Conservation (phyloP, 2,113 vertebrate species). For the Stercorarius parasiticus region DNA sequence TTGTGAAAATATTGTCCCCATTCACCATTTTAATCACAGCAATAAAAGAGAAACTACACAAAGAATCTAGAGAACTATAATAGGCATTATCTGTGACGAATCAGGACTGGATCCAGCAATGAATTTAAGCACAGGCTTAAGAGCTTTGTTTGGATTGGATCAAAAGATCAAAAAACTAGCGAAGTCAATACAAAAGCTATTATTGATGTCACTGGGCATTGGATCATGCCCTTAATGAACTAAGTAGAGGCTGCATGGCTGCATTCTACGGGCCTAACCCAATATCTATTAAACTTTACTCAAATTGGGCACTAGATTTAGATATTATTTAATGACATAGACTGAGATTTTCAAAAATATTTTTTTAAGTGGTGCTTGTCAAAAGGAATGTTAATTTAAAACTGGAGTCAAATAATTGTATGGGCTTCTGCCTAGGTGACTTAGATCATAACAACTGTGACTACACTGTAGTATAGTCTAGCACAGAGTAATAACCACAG, state of each 20-base stretch:
- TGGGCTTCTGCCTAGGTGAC: not conserved
- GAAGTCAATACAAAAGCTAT: conserved; percentile 49
- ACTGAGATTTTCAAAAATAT: not conserved
- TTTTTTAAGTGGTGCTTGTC: not conserved
- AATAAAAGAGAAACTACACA: not conserved
- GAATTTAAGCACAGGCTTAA: conserved; percentile 30
- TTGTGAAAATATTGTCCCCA: not conserved
- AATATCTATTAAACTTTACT: not conserved
- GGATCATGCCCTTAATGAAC: conserved; percentile 45
- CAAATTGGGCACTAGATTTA: not conserved
- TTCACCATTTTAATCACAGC: conserved; percentile 25
- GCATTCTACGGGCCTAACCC: not conserved
- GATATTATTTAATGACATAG: not conserved
- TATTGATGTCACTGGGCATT: conserved; percentile 15
- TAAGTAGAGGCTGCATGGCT: not conserved
- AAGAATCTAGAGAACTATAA: not conserved
- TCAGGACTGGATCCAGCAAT: not conserved
- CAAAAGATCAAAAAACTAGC: conserved; percentile 24
- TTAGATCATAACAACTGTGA: not conserved
- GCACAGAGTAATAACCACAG: not conserved
- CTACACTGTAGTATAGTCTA: not conserved
- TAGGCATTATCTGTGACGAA: not conserved
- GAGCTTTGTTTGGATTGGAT: not conserved
- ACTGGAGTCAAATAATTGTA: not conserved
- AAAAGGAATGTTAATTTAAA: not conserved